Evolutionary conservation across 2,797 vertebrate species (phyloP).

Genomic region (Anniella stebbinsi): DNA sequence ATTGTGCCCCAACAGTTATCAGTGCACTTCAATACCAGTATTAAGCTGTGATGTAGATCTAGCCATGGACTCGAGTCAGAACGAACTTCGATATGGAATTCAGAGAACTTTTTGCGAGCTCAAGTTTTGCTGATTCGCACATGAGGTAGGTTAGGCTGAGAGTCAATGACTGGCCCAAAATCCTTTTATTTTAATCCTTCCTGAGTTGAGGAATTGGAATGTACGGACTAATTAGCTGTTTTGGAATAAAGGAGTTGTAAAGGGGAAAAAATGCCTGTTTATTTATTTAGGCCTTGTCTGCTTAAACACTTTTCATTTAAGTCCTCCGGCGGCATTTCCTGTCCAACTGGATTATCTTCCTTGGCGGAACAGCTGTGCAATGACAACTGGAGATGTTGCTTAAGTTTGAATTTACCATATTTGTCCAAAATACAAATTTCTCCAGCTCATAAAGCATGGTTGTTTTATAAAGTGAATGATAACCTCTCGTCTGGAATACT

Average conservation of each 20-base stretch:
- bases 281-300: not conserved
- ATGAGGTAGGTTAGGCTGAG: too few species aligned
- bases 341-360: not conserved
- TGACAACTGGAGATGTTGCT: not conserved
- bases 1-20: too few species aligned
- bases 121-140: too few species aligned
- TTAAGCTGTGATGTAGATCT: too few species aligned
- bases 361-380: not conserved
- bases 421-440: not conserved
- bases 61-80: too few species aligned
- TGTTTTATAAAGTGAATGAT: too few species aligned
- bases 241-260: not conserved
- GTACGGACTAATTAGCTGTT: not conserved
- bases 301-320: not conserved
- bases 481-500: too few species aligned
- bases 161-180: too few species aligned
- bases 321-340: not conserved
- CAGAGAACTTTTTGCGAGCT: too few species aligned
- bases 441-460: not conserved
- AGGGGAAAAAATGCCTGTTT: not conserved
- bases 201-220: not conserved
- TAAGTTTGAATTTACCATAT: not conserved
- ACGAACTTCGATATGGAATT: too few species aligned
- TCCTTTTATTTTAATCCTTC: not conserved
- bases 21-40: too few species aligned